Evolutionary conservation across 2,888 invertebrate species (phyloP).

Genomic region (Lasius fuliginosus): DNA sequence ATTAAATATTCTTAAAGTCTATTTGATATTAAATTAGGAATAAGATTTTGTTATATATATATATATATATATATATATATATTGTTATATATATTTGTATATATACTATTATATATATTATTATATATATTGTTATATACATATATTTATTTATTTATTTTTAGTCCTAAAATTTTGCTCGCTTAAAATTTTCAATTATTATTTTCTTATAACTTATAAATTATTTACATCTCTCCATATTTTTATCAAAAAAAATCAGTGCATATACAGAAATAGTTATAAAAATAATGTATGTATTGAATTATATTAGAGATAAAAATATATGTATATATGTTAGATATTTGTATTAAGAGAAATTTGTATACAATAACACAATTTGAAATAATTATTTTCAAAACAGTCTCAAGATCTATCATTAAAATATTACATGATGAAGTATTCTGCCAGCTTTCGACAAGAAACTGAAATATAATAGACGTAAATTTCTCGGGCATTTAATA

Average conservation of each 20-base stretch:
- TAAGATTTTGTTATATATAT: constrained; percentile 6
- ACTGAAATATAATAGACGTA: not conserved
- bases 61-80: too few relatives aligned
- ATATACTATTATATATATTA: too few relatives aligned
- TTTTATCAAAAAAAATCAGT: not conserved
- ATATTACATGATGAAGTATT: not conserved
- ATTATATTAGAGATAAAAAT: not conserved
- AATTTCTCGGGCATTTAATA: not conserved
- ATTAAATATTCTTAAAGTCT: constrained; percentile 13
- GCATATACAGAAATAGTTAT: not conserved
- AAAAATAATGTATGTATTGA: not conserved
- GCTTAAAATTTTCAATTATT: not conserved
- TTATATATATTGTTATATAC: not conserved
- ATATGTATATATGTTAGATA: not conserved
- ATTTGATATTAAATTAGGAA: constrained; percentile 10
- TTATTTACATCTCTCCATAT: not conserved
- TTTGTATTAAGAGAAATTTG: not conserved
- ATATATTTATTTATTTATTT: not conserved
- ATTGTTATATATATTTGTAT: too few relatives aligned
- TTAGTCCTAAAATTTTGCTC: not conserved
- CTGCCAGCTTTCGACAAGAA: not conserved
- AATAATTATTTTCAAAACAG: not conserved
- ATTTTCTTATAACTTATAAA: not conserved
- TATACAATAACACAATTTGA: not conserved
- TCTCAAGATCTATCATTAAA: not conserved